A percentile compares a stretch with the other conserved stretches of the same genome.
These are phyloP conservation scores for Netelia virgata DNA, from an alignment of 2,888 invertebrate species.

Conservation along the genomic window DNA sequence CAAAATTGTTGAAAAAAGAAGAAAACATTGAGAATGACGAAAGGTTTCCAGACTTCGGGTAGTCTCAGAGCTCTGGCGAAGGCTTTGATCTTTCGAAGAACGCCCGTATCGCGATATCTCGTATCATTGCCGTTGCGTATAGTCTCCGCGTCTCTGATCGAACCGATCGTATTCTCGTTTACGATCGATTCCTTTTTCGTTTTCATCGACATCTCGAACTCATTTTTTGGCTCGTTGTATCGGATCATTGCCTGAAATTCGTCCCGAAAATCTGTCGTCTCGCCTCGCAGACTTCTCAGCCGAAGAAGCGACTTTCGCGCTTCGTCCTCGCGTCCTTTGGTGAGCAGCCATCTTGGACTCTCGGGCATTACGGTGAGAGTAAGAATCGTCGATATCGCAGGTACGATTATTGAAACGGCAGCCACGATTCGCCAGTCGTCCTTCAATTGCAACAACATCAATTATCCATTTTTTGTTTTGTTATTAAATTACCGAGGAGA, in stretches of 20 bases:
- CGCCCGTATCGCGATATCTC: background rate
- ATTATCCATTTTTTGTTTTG: slow-evolving; percentile 7
- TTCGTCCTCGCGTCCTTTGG: slow-evolving; percentile 83
- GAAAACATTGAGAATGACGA: slow-evolving; percentile 68
- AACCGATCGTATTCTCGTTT: background rate
- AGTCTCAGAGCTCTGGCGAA: slow-evolving; percentile 39
- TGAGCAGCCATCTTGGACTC: slow-evolving; percentile 85
- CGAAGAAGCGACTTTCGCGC: slow-evolving; percentile 82
- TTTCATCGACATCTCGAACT: slow-evolving; percentile 49
- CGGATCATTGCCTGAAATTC: slow-evolving; percentile 71
- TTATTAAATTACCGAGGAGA: background rate
- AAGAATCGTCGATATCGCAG: slow-evolving; percentile 79
- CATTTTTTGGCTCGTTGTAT: slow-evolving; percentile 62
- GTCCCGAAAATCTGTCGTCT: slow-evolving; percentile 67
- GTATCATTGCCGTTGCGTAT: background rate
- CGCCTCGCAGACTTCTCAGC: slow-evolving; percentile 79
- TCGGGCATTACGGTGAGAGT: slow-evolving; percentile 84
- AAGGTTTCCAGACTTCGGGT: slow-evolving; percentile 75
- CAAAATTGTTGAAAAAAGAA: slow-evolving; percentile 74
- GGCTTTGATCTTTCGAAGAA: slow-evolving; percentile 53
- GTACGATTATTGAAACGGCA: slow-evolving; percentile 80
- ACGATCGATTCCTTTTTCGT: background rate
- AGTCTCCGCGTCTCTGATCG: background rate
- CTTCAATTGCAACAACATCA: slow-evolving; percentile 73
- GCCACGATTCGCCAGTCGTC: slow-evolving; percentile 82